These are phyloP conservation scores for Anadara kagoshimensis DNA, from an alignment of 1,140 invertebrate species.

Conservation along the genomic window DNA sequence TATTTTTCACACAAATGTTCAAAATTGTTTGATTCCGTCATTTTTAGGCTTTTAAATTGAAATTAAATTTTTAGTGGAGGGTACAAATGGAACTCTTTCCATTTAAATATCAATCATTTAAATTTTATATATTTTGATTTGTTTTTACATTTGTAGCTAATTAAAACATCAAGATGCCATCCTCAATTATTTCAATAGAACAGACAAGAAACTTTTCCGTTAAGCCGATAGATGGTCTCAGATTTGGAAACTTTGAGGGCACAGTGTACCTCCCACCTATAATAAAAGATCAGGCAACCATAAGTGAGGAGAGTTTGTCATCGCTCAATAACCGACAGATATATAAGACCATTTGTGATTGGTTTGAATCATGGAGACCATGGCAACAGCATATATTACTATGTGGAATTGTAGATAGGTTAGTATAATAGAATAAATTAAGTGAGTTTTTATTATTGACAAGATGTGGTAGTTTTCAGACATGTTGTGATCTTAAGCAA, in stretches of 20 bases:
- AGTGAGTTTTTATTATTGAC: too few species aligned
- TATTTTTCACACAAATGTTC: too few species aligned
- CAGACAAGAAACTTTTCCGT: slow-evolving; percentile 53
- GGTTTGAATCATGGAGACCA: slow-evolving; percentile 65
- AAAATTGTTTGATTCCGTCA: too few species aligned
- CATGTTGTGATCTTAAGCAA: too few species aligned
- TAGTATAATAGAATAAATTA: too few species aligned
- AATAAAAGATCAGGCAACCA: slow-evolving; percentile 21
- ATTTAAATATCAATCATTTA: too few species aligned
- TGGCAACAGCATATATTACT: slow-evolving; percentile 67
- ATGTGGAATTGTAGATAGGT: slow-evolving; percentile 67
- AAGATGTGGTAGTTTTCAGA: too few species aligned
- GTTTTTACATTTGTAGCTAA: too few species aligned
- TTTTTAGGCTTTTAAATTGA: too few species aligned
- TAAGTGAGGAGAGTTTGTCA: slow-evolving; percentile 45
- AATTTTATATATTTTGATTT: too few species aligned
- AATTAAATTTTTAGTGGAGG: too few species aligned
- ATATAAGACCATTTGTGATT: slow-evolving; percentile 62
- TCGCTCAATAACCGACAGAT: slow-evolving; percentile 66
- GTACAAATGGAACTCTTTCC: too few species aligned
- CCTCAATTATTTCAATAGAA: slow-evolving; percentile 56
- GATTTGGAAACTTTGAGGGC: slow-evolving; percentile 67
- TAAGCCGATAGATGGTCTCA: slow-evolving; percentile 51
- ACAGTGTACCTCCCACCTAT: slow-evolving; percentile 57
- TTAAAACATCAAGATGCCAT: slow-evolving; percentile 47